phyloP scores from a whole-genome alignment of 2,888 invertebrate genomes.

The Lumbricus terrestris region DNA sequence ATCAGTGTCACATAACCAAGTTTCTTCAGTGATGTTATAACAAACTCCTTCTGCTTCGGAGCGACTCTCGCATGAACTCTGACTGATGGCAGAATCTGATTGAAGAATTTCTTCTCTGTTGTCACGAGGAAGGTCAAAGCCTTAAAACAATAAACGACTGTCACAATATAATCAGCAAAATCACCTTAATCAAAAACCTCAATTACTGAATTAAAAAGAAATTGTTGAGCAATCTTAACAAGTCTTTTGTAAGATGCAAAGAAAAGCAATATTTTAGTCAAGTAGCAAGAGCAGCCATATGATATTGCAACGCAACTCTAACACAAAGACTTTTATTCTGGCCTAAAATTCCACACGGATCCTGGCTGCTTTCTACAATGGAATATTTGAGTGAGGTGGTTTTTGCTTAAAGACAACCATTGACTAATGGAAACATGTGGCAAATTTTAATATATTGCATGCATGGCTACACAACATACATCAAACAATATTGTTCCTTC shows the following conservation, averaged over 20 bases:
- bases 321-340: too few relatives aligned
- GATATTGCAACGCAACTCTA: not conserved
- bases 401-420: too few relatives aligned
- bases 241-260: not conserved
- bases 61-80: constrained; percentile 94
- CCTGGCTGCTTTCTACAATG: too few relatives aligned
- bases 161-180: not conserved
- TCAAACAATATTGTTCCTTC: too few relatives aligned
- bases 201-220: not conserved
- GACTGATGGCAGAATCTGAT: constrained; percentile 76
- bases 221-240: not conserved
- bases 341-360: not conserved
- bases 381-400: too few relatives aligned
- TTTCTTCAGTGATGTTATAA: constrained; percentile 80
- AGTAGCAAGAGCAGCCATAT: not conserved
- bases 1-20: constrained; percentile 88
- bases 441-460: too few relatives aligned
- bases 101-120: constrained; percentile 42
- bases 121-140: constrained; percentile 50
- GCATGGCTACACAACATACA: too few relatives aligned
- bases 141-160: constrained; percentile 40
- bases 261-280: not conserved
- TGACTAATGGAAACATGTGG: not conserved
- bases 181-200: not conserved
- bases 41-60: constrained; percentile 90